Evolutionary conservation across 2,888 invertebrate species (phyloP), one percentile per base, ranked within the genome.

Genomic region (Falcaria lacertinaria): DNA sequence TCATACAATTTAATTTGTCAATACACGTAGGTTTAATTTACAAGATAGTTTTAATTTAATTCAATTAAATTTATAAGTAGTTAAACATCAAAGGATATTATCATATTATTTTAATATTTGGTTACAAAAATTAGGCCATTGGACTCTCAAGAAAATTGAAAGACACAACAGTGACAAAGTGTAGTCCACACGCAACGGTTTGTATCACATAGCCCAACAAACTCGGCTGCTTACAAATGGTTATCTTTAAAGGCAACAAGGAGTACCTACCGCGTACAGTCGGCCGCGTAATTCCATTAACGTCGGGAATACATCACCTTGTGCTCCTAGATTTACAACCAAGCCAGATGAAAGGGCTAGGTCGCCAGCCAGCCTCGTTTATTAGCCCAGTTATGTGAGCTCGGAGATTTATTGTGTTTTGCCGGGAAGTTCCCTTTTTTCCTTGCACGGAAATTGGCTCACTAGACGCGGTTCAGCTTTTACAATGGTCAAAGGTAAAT

Each of bases 281-380:
- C 56, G 59, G 61, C 72, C 63, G 69, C 69, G 76, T 80, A 80
- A 81, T 80, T 77, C 80, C 74, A 74, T 80, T 82, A 81, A 79
- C 76, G 79, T 74, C 62, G 62, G 52, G 69, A 69, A 81, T 82
- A 80, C 77, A 80, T 82, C 82, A 82, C 74, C 60, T 61, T 58
- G 58, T 49, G 56, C 52, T 52, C 48, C 48, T 69, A 69, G 74
- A 80, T 80, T 78, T 80, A 80, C 75, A 69, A 60, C 68, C 61
- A 57, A 54, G 66, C 66, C 68, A 70, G 74, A 77, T 77, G 78
- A 75, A 76, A 78, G 75, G 76, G 75, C 79, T 75, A 72, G 72
- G 71, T 65, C 61, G 62, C 60, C 57, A 65, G 56, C 57, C 61
- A 59, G 62, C 69, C 69, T 72, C 70, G 72, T 78, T 76, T 77